phyloP scores from a whole-genome alignment of 2,113 vertebrate species.

The Capreolus pygargus region DNA sequence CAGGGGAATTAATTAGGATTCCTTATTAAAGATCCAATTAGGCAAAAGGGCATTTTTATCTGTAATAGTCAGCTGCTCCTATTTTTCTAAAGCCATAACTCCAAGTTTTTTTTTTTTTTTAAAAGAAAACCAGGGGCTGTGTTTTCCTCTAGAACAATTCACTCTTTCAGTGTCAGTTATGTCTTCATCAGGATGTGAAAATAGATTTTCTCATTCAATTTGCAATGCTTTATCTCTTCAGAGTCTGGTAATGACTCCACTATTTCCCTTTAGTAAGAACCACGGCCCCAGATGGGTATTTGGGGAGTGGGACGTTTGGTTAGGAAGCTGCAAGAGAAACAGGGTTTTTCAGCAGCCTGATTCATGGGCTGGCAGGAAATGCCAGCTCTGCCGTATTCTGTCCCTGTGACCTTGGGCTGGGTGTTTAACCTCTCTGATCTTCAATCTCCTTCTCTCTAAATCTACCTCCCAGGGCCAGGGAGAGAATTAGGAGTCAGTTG shows the following conservation, averaged over 20 bases:
- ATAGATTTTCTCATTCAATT: slow-evolving; percentile 65
- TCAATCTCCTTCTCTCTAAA: background rate
- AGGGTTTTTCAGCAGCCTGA: background rate
- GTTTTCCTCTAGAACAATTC: slow-evolving; percentile 65
- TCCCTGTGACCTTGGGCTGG: background rate
- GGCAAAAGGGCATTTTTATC: slow-evolving; percentile 71
- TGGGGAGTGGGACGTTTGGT: slow-evolving; percentile 26
- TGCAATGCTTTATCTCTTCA: slow-evolving; percentile 45
- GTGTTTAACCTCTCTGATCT: background rate
- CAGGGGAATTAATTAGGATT: slow-evolving; percentile 68
- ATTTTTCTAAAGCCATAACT: slow-evolving; percentile 67
- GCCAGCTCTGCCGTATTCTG: background rate
- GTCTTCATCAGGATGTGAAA: slow-evolving; percentile 74
- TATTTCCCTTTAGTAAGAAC: background rate
- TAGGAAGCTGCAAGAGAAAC: background rate
- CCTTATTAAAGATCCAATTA: slow-evolving; percentile 68
- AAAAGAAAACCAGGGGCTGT: background rate
- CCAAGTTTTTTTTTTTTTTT: background rate
- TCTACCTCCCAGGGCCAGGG: background rate
- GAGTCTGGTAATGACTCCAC: slow-evolving; percentile 37
- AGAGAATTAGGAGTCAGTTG: background rate
- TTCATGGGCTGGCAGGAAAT: background rate
- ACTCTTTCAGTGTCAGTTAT: slow-evolving; percentile 33
- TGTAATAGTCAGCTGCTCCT: slow-evolving; percentile 61
- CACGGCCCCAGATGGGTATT: background rate